Percentiles rank a stretch among this genome's conserved stretches.
These are phyloP conservation scores for Colletes gigas DNA, from an alignment of 1,140 invertebrate genomes.

Conservation along the genomic window DNA sequence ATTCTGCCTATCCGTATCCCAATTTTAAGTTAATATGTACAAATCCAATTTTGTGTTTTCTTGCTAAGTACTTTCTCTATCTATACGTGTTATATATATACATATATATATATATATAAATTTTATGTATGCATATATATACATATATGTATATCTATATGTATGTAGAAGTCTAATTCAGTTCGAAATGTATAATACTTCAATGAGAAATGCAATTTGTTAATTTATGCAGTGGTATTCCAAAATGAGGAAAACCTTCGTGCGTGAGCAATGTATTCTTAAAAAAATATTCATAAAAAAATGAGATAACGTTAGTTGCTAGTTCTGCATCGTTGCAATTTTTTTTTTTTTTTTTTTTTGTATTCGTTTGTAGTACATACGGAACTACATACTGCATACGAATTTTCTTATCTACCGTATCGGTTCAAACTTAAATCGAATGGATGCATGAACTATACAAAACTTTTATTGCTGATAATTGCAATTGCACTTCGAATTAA, in stretches of 20 bases:
- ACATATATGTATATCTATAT: neutral
- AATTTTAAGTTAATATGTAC: conserved; percentile 61
- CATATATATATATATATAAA: neutral
- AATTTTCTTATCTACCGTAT: neutral
- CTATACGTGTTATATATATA: neutral
- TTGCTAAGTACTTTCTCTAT: conserved; percentile 21
- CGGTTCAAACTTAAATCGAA: neutral
- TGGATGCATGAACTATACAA: conserved; percentile 13
- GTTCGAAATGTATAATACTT: conserved; percentile 43
- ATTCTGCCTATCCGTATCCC: conserved; percentile 54
- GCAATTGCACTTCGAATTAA: conserved; percentile 16
- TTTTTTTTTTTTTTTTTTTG: neutral
- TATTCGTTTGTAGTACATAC: conserved; percentile 24
- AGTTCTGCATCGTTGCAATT: conserved; percentile 32
- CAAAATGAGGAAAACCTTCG: conserved; percentile 6
- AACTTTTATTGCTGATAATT: conserved; percentile 42
- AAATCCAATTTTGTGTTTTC: conserved; percentile 47
- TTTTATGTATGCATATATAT: too few species aligned
- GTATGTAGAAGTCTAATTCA: conserved; percentile 12
- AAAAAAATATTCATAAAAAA: conserved; percentile 48
- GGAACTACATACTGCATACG: conserved; percentile 20
- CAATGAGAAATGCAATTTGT: conserved; percentile 43
- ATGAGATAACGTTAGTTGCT: conserved; percentile 48
- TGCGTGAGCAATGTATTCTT: conserved; percentile 51
- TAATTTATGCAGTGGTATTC: conserved; percentile 37